A percentile compares a stretch with the other conserved stretches of the same genome.
Conservation (phyloP, 2,888 invertebrate genomes). For the Aleiodes leptofemur region DNA sequence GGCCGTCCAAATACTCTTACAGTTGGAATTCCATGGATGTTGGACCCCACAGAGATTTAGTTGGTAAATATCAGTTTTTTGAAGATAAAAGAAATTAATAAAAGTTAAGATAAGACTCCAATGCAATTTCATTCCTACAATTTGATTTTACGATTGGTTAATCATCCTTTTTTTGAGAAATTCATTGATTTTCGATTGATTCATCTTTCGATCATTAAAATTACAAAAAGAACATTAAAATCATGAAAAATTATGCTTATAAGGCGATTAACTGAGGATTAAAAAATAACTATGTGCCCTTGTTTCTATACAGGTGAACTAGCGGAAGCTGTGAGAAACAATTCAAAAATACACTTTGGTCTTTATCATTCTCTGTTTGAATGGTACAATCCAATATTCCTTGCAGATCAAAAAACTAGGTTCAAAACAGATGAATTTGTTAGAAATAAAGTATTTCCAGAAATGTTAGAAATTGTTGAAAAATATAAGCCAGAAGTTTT, state of each 20-base stretch:
- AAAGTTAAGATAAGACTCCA: too few species aligned
- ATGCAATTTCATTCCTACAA: too few species aligned
- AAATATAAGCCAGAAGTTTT: constrained; percentile 85
- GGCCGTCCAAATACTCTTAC: constrained; percentile 81
- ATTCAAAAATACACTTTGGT: constrained; percentile 84
- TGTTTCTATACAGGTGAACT: constrained; percentile 78
- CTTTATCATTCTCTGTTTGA: constrained; percentile 91
- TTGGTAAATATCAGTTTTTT: constrained; percentile 76
- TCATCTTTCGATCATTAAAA: too few species aligned
- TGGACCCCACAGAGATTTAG: constrained; percentile 81
- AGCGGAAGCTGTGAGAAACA: constrained; percentile 80
- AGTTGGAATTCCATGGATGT: constrained; percentile 81
- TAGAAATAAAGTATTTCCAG: constrained; percentile 85
- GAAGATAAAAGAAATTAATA: background rate
- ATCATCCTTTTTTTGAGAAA: too few species aligned
- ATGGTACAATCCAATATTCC: constrained; percentile 91
- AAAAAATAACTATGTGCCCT: too few species aligned
- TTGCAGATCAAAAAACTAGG: constrained; percentile 81
- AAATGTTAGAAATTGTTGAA: constrained; percentile 86
- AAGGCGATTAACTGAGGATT: background rate
- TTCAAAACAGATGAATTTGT: constrained; percentile 83
- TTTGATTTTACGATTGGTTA: too few species aligned
- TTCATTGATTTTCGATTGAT: too few species aligned
- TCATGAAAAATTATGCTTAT: background rate
- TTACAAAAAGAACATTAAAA: background rate